Evolutionary conservation across 2,888 invertebrate species (phyloP).

Genomic region (Euzophera pinguis): DNA sequence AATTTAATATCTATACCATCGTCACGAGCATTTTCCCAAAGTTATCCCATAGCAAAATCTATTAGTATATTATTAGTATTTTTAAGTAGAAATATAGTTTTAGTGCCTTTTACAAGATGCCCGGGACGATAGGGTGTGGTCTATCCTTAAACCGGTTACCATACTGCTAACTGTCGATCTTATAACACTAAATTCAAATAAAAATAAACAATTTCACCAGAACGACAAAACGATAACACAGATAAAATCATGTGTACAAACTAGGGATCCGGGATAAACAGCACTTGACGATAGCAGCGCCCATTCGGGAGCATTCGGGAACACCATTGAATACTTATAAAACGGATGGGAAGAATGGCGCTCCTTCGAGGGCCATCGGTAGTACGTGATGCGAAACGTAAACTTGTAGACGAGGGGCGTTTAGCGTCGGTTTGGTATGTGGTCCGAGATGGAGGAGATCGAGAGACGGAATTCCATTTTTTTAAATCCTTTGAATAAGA

Average conservation of each 20-base stretch:
- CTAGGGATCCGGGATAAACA: conserved; percentile 31
- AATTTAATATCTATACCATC: too few species aligned
- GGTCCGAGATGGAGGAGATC: neutral
- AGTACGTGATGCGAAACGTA: conserved; percentile 54
- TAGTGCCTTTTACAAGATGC: too few species aligned
- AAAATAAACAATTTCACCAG: neutral
- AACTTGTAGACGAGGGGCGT: conserved; percentile 43
- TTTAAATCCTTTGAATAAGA: too few species aligned
- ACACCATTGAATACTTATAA: conserved; percentile 58
- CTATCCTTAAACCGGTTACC: too few species aligned
- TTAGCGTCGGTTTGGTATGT: conserved; percentile 34
- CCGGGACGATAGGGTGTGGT: too few species aligned
- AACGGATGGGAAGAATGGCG: conserved; percentile 48
- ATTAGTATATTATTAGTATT: too few species aligned
- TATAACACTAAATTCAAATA: too few species aligned
- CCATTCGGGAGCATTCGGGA: conserved; percentile 29
- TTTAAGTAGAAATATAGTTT: too few species aligned
- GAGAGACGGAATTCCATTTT: neutral
- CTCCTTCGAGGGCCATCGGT: conserved; percentile 49
- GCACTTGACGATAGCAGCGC: conserved; percentile 32
- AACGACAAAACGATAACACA: conserved; percentile 8
- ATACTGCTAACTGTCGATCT: too few species aligned
- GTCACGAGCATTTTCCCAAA: too few species aligned
- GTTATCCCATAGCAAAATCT: too few species aligned
- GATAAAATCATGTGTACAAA: conserved; percentile 22